Conservation (phyloP, 1,140 invertebrate genomes). For the Aporrectodea caliginosa region DNA sequence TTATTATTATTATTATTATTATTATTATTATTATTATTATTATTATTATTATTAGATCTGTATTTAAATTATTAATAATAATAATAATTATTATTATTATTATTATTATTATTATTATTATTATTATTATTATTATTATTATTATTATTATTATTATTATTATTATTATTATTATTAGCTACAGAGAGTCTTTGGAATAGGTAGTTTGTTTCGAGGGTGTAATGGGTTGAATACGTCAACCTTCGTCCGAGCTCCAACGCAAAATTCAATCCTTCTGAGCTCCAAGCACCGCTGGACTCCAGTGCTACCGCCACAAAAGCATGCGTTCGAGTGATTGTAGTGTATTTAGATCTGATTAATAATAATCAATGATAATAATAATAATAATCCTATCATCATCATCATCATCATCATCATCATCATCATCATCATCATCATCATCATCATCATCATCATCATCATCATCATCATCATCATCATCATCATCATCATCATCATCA, state of each 20-base stretch:
- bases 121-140: background rate
- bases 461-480: constrained; percentile 23
- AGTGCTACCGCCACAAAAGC: too few species aligned
- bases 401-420: constrained; percentile 17
- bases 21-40: background rate
- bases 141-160: background rate
- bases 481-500: constrained; percentile 21
- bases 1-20: constrained; percentile 1
- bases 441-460: constrained; percentile 22
- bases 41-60: constrained; percentile 1
- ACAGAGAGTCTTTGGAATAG: too few species aligned
- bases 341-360: too few species aligned
- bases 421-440: background rate
- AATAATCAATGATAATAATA: too few species aligned
- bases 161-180: background rate
- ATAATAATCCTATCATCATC: too few species aligned
- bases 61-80: too few species aligned
- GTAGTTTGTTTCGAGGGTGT: too few species aligned
- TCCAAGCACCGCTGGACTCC: too few species aligned
- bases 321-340: too few species aligned
- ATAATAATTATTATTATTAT: background rate
- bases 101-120: background rate
- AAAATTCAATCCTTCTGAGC: too few species aligned
- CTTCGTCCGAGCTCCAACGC: too few species aligned
- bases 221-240: too few species aligned